Evolutionary conservation across 2,113 vertebrate genomes (phyloP), one percentile per base, ranked within the genome.

Genomic region (Grantiella picta): DNA sequence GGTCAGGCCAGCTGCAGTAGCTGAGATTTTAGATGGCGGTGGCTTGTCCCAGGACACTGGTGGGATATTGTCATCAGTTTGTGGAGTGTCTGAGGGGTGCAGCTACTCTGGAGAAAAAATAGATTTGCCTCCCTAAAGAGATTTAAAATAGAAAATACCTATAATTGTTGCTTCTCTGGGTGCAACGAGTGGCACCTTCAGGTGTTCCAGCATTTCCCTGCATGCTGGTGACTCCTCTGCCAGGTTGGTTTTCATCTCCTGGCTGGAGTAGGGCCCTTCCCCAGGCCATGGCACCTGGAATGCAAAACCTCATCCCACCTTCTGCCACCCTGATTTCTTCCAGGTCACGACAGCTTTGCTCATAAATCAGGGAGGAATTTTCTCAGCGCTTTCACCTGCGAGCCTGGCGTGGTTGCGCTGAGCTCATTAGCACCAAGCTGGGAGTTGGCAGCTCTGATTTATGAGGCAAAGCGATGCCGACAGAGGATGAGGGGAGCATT

Each of bases 341-440:
- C 91, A 76, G 93, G 81, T 87, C 70, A 68, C 15, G 6, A 6
- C 3, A 9, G 70, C 93, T 89, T 56, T 54, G 70, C 66, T 85
- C 91, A 69, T 94, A 89, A 87, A 90, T 97, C 91, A 92, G 50
- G 65, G 65, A 59, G 82, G 66, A n/a, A 82, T 92, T 89, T 93
- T 86, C 63, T 84, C 69, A 10, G 73, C 0, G 0, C 35, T 36
- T 40, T 59, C 47, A 63, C 80, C 83, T 75, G 65, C 0, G 9
- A 80, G 68, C 47, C 80, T 0, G 1, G 31, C 0, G 0, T 24
- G 72, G 8, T 11, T 35, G 90, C 73, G 81, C 96, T 3, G 69
- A 92, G 54, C 90, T 95, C 90, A 42, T 92, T 84, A 92, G 93
- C 17, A 1, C 59, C 49, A 42, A 64, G 89, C 73, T 89, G 87